Evolutionary conservation across 2,113 vertebrate species (phyloP), one percentile per base, ranked within the genome.

Genomic region (Peromyscus polionotus): DNA sequence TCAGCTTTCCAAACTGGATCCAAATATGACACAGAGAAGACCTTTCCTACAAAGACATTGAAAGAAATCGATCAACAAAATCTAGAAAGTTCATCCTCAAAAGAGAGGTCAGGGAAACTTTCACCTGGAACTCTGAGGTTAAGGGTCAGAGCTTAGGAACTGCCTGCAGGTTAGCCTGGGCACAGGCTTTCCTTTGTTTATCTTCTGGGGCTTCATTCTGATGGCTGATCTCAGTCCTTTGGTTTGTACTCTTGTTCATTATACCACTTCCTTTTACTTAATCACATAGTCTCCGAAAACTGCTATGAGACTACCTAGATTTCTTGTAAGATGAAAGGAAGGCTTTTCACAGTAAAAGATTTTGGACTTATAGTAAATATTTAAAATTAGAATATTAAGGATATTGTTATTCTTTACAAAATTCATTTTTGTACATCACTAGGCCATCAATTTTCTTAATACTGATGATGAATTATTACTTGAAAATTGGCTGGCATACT

Each of bases 401-500:
- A 42, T 42, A 42, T 42, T 42, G 39, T 42, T 42, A 42, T 93
- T 92, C 42, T 91, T 95, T 95, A 67, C 36, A 94, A 93, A 92
- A 91, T 51, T 28, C 4, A 68, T 87, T 90, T 96, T 93, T 63
- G 88, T 33, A 88, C 54, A 89, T 88, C 26, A 90, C 76, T 93
- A 88, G 33, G 45, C 17, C 93, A 68, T 92, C 33, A 24, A 19
- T 87, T 88, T 97, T 95, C 86, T 95, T 87, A 22, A 75, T 86
- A 79, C 48, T 83, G 54, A 61, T 88, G 31, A 79, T 83, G 51
- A 84, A 28, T 97, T 91, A 84, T 26, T 93, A 59, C n/a, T 65
- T 65, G 89, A 91, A 75, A 96, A 51, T 96, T 97, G 94, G 96
- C 68, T 77, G 8, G 72, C 94, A 96, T 81, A 42, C 61, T 95